phyloP scores from a whole-genome alignment of 2,888 invertebrate species.

The Drosophila nigricruria region DNA sequence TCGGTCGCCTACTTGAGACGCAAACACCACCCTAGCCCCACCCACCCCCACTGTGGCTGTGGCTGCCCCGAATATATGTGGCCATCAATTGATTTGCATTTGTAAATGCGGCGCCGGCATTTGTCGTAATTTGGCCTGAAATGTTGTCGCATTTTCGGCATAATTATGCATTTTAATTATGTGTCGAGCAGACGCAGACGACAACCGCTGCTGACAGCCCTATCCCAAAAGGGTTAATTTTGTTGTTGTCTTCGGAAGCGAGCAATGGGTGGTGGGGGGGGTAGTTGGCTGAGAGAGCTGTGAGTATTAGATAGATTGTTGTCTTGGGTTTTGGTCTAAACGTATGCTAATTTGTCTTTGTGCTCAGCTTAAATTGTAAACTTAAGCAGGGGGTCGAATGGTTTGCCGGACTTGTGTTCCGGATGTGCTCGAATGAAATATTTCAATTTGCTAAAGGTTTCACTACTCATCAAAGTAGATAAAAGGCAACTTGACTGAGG shows the following conservation, averaged over 20 bases:
- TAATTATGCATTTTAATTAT: constrained; percentile 85
- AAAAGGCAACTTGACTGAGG: background rate
- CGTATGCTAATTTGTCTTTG: constrained; percentile 81
- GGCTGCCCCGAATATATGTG: constrained; percentile 31
- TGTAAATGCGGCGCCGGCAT: constrained; percentile 78
- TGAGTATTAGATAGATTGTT: constrained; percentile 51
- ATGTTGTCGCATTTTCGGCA: constrained; percentile 82
- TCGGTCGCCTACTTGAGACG: constrained; percentile 72
- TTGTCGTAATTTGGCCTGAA: constrained; percentile 77
- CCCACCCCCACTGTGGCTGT: background rate
- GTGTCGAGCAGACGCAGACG: constrained; percentile 48
- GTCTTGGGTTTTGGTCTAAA: constrained; percentile 62
- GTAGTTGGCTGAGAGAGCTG: constrained; percentile 1
- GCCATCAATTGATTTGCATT: constrained; percentile 81
- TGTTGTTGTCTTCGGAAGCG: constrained; percentile 19
- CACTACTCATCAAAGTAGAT: background rate
- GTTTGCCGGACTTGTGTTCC: constrained; percentile 5
- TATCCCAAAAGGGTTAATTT: constrained; percentile 71
- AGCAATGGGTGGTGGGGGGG: background rate
- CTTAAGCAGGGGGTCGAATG: constrained; percentile 6
- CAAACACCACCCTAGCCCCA: background rate
- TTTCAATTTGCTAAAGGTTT: constrained; percentile 24
- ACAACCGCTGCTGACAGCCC: constrained; percentile 30
- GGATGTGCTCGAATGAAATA: constrained; percentile 25
- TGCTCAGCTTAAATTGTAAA: constrained; percentile 58